Percentiles rank a stretch among this genome's conserved stretches.
Evolutionary conservation across 2,113 vertebrate species (phyloP).

Genomic region (Cinclus mexicanus): DNA sequence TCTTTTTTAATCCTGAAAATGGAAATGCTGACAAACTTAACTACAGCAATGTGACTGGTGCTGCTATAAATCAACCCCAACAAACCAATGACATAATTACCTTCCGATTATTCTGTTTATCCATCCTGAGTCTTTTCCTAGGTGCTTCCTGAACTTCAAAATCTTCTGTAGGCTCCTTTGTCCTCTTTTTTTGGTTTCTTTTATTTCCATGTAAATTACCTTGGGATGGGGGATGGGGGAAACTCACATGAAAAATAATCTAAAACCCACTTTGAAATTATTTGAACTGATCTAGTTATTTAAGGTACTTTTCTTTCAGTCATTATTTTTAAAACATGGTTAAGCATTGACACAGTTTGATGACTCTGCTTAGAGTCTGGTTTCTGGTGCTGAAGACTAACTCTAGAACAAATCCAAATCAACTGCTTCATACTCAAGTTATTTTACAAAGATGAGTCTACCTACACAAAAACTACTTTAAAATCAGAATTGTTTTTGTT

Average conservation of each 20-base stretch:
- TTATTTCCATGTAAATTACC: constrained; percentile 78
- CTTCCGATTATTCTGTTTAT: constrained; percentile 79
- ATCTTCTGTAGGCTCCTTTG: constrained; percentile 71
- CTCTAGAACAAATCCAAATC: not conserved
- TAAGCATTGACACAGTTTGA: constrained; percentile 14
- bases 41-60: constrained; percentile 9
- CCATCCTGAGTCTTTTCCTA: constrained; percentile 78
- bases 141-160: constrained; percentile 70
- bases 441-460: not conserved
- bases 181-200: constrained; percentile 77
- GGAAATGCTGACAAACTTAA: constrained; percentile 68
- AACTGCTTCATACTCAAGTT: not conserved
- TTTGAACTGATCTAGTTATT: constrained; percentile 43
- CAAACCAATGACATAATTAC: constrained; percentile 60
- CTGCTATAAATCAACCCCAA: constrained; percentile 38
- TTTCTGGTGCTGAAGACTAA: constrained; percentile 2
- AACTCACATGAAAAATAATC: constrained; percentile 67
- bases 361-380: not conserved
- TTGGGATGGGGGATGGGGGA: constrained; percentile 69
- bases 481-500: not conserved
- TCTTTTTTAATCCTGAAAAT: constrained; percentile 11
- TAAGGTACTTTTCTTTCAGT: constrained; percentile 54
- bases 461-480: not conserved
- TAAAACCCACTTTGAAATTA: constrained; percentile 49
- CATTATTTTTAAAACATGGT: constrained; percentile 37